Percentiles rank a stretch among this genome's conserved stretches.
Conservation (phyloP, 64 coral and sea anemone genomes). For the Porites australiensis region DNA sequence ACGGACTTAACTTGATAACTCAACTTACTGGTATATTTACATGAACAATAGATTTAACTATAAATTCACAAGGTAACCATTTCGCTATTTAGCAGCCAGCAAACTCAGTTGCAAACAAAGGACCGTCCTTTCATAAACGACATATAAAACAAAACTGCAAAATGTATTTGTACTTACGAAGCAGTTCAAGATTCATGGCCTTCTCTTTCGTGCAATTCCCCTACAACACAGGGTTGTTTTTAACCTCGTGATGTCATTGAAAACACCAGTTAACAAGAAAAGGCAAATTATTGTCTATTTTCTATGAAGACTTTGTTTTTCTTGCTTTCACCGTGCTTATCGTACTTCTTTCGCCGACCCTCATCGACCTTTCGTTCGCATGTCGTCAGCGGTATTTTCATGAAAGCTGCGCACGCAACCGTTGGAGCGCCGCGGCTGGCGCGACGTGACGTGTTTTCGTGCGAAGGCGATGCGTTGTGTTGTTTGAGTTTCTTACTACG, state of each 20-base stretch:
- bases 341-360: no score
- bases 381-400: background rate
- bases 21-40: no score
- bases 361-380: no score
- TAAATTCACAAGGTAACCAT: no score
- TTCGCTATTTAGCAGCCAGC: no score
- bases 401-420: slow-evolving; percentile 36
- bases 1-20: background rate
- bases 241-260: background rate
- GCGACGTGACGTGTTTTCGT: slow-evolving; percentile 21
- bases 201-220: background rate
- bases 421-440: slow-evolving; percentile 21
- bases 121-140: no score
- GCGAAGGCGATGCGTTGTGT: slow-evolving; percentile 7
- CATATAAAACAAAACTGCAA: no score
- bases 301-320: background rate
- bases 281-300: background rate
- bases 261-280: background rate
- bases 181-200: slow-evolving; percentile 73
- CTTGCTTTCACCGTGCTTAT: background rate
- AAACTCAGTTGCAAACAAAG: no score
- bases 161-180: slow-evolving; percentile 52
- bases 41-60: no score
- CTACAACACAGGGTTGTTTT: background rate
- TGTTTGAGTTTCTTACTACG: background rate